A percentile compares a stretch with the other conserved stretches of the same genome.
phyloP scores from a whole-genome alignment of 1,140 invertebrate genomes.

The Drosophila sturtevanti region DNA sequence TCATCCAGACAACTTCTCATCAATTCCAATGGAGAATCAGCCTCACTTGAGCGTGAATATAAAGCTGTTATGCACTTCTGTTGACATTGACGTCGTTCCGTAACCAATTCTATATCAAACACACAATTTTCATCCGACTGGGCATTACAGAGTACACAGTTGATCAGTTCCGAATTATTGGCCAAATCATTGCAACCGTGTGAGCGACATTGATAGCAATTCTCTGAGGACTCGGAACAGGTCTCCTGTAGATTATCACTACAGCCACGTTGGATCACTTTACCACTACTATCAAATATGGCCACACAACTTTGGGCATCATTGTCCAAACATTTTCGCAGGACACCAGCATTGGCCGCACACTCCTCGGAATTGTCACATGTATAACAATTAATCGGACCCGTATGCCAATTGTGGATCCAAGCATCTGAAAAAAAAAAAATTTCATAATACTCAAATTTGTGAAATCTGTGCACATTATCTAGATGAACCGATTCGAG shows the following conservation, averaged over 20 bases:
- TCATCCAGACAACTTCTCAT: constrained; percentile 69
- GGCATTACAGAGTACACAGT: constrained; percentile 66
- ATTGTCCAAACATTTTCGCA: constrained; percentile 57
- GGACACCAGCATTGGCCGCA: constrained; percentile 26
- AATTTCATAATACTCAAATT: background rate
- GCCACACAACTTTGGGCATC: constrained; percentile 62
- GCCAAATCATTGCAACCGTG: constrained; percentile 64
- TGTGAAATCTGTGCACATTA: background rate
- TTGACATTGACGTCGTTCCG: constrained; percentile 47
- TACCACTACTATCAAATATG: constrained; percentile 47
- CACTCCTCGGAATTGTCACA: constrained; percentile 53
- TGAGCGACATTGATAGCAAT: constrained; percentile 69
- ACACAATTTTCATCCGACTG: constrained; percentile 55
- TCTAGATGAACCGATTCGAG: background rate
- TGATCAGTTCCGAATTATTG: constrained; percentile 37
- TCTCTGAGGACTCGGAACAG: constrained; percentile 22
- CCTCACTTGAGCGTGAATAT: constrained; percentile 58
- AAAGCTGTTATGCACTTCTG: constrained; percentile 70
- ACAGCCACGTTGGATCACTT: constrained; percentile 64
- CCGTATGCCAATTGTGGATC: constrained; percentile 63
- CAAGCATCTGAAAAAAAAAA: constrained; percentile 35
- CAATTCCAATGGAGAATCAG: constrained; percentile 49
- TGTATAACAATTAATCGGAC: constrained; percentile 67
- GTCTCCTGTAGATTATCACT: constrained; percentile 48
- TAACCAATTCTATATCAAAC: constrained; percentile 48